Percentiles rank a stretch among this genome's conserved stretches.
These are phyloP conservation scores for Cyprinodon variegatus DNA, from an alignment of 2,113 vertebrate species.

Conservation along the genomic window DNA sequence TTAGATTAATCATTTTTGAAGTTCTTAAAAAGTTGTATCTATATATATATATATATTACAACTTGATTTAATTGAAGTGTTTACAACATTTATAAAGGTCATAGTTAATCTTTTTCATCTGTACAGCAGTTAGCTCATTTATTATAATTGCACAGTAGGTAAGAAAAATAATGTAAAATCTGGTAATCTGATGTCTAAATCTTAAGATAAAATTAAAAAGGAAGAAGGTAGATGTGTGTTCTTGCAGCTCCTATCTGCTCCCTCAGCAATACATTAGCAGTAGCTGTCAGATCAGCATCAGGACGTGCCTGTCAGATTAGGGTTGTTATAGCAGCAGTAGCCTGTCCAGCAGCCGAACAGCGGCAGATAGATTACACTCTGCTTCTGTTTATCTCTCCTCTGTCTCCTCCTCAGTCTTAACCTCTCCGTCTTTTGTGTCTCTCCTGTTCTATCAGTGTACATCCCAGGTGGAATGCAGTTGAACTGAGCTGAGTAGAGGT, in stretches of 20 bases:
- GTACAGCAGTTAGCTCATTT: not conserved
- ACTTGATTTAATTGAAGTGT: too few relatives aligned
- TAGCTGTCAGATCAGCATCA: conserved; percentile 69
- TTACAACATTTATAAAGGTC: not conserved
- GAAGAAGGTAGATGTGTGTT: conserved; percentile 2
- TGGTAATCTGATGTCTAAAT: conserved; percentile 1
- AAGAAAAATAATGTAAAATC: not conserved
- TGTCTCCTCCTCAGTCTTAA: conserved; percentile 26
- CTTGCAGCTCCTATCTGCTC: conserved; percentile 37
- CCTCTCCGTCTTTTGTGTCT: conserved; percentile 43
- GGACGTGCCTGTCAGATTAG: conserved; percentile 67
- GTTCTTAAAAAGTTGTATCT: too few relatives aligned
- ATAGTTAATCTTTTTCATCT: not conserved
- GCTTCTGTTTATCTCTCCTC: conserved; percentile 52
- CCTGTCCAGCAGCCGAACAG: conserved; percentile 57
- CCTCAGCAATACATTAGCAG: conserved; percentile 50
- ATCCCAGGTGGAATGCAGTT: conserved; percentile 39
- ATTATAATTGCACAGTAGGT: not conserved
- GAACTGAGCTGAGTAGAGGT: conserved; percentile 28
- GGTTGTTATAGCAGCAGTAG: conserved; percentile 64
- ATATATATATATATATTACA: too few relatives aligned
- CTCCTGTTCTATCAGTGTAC: conserved; percentile 18
- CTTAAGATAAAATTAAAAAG: not conserved
- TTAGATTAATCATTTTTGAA: too few relatives aligned
- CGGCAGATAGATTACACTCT: conserved; percentile 62